Evolutionary conservation across 2,888 invertebrate genomes (phyloP), one percentile per base, ranked within the genome.

Genomic region (Tridacna crocea): DNA sequence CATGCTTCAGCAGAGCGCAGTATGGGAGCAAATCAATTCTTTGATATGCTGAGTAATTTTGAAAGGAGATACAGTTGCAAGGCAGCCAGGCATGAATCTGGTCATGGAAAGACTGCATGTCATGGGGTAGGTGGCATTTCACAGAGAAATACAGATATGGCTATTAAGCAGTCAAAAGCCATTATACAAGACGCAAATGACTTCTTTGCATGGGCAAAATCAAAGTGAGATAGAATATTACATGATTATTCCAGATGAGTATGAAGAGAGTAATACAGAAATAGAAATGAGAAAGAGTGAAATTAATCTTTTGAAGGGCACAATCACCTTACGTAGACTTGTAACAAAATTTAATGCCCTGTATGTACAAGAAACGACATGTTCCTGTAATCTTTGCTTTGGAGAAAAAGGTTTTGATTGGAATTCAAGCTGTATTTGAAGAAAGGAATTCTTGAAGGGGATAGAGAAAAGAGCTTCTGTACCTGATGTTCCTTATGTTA

Each of bases 261-360:
- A 19, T 55, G 55, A 55, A n/a, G 2, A 55, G n/a, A 55, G 55
- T n/a, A 61, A 24, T 24, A 13, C 15, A 61, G 24, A 24, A 61
- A 61, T 61, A 24, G 61, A 61, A 22, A 61, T 1, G 22, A 61
- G 77, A 0, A 75, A 81, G 48, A 61, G 73, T 24, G 74, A 46
- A 19, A 22, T 79, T 1, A 82, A 79, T 22, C 77, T 72, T 11
- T 19, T 82, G 6, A 80, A 83, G 46, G 77, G 82, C n/a, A n/a
- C n/a, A n/a, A n/a, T n/a, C n/a, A 82, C 85, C 79, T 82, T 74
- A 48, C 66, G n/a, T n/a, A n/a, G n/a, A 17, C 66, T 83, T 8
- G 19, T 65, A 22, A 75, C 27, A 17, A 19, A 46, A 17, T n/a
- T 4, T 8, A 36, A 46, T 17, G 22, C 46, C 2, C 11, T 78